Evolutionary conservation across 2,888 invertebrate species (phyloP), one percentile per base, ranked within the genome.

Genomic region (Tenodera sinensis): DNA sequence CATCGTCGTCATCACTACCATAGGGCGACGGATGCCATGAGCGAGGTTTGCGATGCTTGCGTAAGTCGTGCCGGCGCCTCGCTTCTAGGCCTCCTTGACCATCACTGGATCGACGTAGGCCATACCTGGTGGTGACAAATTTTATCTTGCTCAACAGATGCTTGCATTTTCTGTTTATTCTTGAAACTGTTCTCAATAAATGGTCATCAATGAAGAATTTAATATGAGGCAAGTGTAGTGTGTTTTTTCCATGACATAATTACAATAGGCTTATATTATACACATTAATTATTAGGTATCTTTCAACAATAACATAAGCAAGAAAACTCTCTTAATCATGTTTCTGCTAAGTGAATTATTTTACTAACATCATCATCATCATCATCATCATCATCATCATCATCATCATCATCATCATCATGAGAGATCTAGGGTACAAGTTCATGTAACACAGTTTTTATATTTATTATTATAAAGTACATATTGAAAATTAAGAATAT

Each of bases 21-120:
- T 94, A 94, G 12, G 94, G 94, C 12, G 94, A 94, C 15, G 94
- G 94, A 91, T 94, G 94, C 94, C 94, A 94, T 7, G 94, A 94
- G 83, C 94, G 93, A 8, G 94, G 93, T 89, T 93, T 93, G 28
- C 92, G 91, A 89, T 92, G 91, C 89, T 92, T 92, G 30, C 91
- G 90, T 7, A 91, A 89, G 28, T 92, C 91, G 87, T 92, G 92
- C 34, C 92, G 90, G 28, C 92, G 91, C 88, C 91, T 89, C n/a
- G 91, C 88, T 85, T 91, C 91, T 89, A 92, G 81, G 81, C 88
- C 90, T 54, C 89, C 88, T 71, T 88, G 91, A 85, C 92, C 92
- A 90, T 92, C 92, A 90, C 92, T 92, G 90, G 91, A 92, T 30
- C 92, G 91, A 86, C 92, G 91, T 90, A 92, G 90, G 87, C 91